A percentile compares a stretch with the other conserved stretches of the same genome.
Conservation (phyloP, 2,113 vertebrate genomes). For the Monopterus albus region DNA sequence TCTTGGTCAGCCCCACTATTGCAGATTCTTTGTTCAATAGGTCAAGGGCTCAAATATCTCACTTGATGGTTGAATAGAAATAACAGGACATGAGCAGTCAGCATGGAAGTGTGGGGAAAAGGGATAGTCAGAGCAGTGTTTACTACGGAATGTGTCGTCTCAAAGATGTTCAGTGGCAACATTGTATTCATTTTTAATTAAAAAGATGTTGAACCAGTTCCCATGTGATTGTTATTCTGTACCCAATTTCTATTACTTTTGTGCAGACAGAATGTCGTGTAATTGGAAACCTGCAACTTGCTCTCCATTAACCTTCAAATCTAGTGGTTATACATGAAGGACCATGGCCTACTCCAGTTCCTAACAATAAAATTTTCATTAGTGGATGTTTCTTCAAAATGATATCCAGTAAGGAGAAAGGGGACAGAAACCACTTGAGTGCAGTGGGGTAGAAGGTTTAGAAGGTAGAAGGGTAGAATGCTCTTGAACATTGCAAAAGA, state of each 20-base stretch:
- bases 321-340: neutral
- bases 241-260: too few species aligned
- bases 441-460: too few species aligned
- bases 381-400: neutral
- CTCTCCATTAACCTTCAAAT: neutral
- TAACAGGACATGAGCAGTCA: constrained; percentile 10
- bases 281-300: too few species aligned
- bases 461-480: too few species aligned
- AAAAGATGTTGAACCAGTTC: too few species aligned
- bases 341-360: neutral
- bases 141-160: neutral
- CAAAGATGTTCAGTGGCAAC: neutral
- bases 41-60: constrained; percentile 16
- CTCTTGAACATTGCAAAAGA: too few species aligned
- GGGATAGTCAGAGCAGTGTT: neutral
- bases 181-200: too few species aligned
- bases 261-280: too few species aligned
- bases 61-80: constrained; percentile 7
- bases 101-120: neutral
- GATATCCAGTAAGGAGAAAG: neutral
- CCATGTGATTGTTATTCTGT: too few species aligned
- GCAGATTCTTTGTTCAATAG: constrained; percentile 55
- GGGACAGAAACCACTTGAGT: neutral
- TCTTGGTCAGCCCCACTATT: constrained; percentile 40
- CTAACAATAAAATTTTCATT: neutral